A percentile compares a stretch with the other conserved stretches of the same genome.
These are phyloP conservation scores for Bubalus kerabau DNA, from an alignment of 2,113 vertebrate species.

Conservation along the genomic window DNA sequence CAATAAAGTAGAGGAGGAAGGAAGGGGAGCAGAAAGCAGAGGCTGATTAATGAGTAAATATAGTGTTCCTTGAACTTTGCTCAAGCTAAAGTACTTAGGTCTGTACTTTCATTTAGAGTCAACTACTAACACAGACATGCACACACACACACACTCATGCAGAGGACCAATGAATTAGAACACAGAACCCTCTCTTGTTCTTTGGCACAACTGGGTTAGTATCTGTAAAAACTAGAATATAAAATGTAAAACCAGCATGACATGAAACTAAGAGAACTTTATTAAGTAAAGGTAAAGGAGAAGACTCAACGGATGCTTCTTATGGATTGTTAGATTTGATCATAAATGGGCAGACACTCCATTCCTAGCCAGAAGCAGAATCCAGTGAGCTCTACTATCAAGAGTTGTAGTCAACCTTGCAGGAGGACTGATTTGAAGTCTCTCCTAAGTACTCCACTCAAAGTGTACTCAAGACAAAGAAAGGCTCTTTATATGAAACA, in stretches of 20 bases:
- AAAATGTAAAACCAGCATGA: neutral
- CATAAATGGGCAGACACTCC: constrained; percentile 22
- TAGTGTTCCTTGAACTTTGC: neutral
- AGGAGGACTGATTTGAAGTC: constrained; percentile 57
- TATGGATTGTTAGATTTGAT: neutral
- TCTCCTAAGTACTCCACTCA: constrained; percentile 4
- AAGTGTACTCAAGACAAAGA: constrained; percentile 52
- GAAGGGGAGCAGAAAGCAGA: neutral
- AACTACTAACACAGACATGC: neutral
- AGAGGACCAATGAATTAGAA: neutral
- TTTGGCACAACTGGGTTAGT: neutral
- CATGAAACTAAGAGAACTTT: neutral
- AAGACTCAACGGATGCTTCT: constrained; percentile 26
- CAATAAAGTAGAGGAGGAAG: neutral
- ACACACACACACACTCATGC: neutral
- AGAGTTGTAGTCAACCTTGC: constrained; percentile 61
- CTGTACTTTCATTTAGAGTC: neutral
- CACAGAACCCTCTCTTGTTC: neutral
- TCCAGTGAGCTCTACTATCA: constrained; percentile 60
- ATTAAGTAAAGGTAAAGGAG: neutral
- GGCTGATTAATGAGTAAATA: neutral
- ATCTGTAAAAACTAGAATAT: neutral
- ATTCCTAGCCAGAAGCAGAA: constrained; percentile 59
- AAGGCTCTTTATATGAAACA: constrained; percentile 26
- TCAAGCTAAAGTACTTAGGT: neutral